Evolutionary conservation across 2,888 invertebrate genomes (phyloP).

Genomic region (Anaspis maculata): DNA sequence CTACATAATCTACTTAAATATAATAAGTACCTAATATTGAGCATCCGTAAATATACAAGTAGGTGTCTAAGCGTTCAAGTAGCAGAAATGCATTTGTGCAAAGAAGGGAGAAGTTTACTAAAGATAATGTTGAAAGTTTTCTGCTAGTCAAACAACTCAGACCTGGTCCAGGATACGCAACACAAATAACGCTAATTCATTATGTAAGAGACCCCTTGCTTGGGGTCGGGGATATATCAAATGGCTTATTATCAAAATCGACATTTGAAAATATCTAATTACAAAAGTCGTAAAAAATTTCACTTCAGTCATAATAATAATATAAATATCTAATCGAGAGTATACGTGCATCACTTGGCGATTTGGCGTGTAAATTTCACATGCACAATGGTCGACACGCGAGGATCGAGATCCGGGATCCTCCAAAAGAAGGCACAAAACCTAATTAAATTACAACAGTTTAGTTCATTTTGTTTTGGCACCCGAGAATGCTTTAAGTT

Average conservation of each 20-base stretch:
- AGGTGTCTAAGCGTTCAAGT: slow-evolving; percentile 44
- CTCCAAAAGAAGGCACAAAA: slow-evolving; percentile 34
- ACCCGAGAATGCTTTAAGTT: slow-evolving; percentile 41
- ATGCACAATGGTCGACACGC: slow-evolving; percentile 8
- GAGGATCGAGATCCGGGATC: background rate
- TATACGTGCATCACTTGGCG: slow-evolving; percentile 26
- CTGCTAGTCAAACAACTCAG: slow-evolving; percentile 45
- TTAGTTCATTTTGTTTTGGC: slow-evolving; percentile 38
- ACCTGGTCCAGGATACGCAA: slow-evolving; percentile 39
- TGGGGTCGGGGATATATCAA: slow-evolving; percentile 30
- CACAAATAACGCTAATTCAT: slow-evolving; percentile 31
- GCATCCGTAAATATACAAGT: slow-evolving; percentile 44
- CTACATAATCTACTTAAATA: slow-evolving; percentile 41
- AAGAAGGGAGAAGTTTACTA: no score
- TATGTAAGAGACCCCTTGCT: slow-evolving; percentile 25
- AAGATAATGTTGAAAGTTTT: no score
- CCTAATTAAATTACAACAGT: slow-evolving; percentile 28
- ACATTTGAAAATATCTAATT: slow-evolving; percentile 36
- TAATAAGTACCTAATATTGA: slow-evolving; percentile 41
- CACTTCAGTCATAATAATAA: slow-evolving; percentile 33
- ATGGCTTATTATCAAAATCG: slow-evolving; percentile 39
- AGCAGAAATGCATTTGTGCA: no score
- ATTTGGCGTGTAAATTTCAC: slow-evolving; percentile 9
- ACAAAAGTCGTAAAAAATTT: slow-evolving; percentile 37
- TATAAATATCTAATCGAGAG: slow-evolving; percentile 24